Percentiles rank a stretch among this genome's conserved stretches.
Evolutionary conservation across 1,140 invertebrate species (phyloP).

Genomic region (Apis mellifera): Amel_HAv3.1 CM009939.2:4839001-4839500

Average conservation of each 20-base stretch:
- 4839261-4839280: slow-evolving; percentile 32
- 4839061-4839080: too few relatives aligned
- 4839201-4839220: slow-evolving; percentile 13
- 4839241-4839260: slow-evolving; percentile 15
- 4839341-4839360: not conserved
- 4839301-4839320: slow-evolving; percentile 9
- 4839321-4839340: not conserved
- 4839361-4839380: not conserved
- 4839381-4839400: not conserved
- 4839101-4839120: not conserved
- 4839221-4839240: slow-evolving; percentile 23
- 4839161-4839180: slow-evolving; percentile 24
- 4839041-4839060: too few relatives aligned
- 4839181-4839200: slow-evolving; percentile 23
- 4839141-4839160: not conserved
- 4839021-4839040: too few relatives aligned
- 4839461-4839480: too few relatives aligned
- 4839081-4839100: not conserved
- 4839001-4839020: too few relatives aligned
- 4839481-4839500: not conserved
- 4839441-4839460: too few relatives aligned
- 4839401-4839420: not conserved
- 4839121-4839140: not conserved
- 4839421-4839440: not conserved
- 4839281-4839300: slow-evolving; percentile 1